Conservation (phyloP, 2,113 vertebrate genomes). For the Lampris incognitus region DNA sequence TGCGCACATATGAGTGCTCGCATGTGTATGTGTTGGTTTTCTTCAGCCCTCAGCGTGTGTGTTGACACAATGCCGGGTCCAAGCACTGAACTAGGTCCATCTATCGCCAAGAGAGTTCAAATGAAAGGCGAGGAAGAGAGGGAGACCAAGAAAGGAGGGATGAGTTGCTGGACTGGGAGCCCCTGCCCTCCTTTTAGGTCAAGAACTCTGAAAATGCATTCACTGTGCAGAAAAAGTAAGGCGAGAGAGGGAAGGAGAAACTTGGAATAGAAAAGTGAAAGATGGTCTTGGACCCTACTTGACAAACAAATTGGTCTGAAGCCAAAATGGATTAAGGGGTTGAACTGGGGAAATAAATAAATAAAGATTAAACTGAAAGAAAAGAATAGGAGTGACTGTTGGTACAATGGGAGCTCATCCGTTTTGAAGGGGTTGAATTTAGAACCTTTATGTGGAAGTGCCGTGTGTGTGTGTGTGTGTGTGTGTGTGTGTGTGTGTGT, state of each 20-base stretch:
- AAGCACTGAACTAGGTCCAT: conserved; percentile 7
- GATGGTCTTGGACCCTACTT: conserved; percentile 71
- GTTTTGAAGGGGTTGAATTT: conserved; percentile 73
- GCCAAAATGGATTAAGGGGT: conserved; percentile 79
- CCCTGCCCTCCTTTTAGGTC: conserved; percentile 67
- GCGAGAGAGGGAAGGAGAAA: conserved; percentile 36
- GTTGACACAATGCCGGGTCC: conserved; percentile 1
- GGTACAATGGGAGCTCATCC: conserved; percentile 72
- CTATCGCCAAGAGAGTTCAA: conserved; percentile 43
- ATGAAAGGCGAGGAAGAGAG: neutral
- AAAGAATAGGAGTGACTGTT: conserved; percentile 55
- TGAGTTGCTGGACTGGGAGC: conserved; percentile 65
- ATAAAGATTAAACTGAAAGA: neutral
- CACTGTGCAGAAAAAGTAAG: conserved; percentile 60
- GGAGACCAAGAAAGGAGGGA: conserved; percentile 19
- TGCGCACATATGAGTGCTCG: neutral
- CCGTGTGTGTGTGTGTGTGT: conserved; percentile 49
- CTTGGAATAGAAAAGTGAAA: conserved; percentile 21
- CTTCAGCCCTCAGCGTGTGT: conserved; percentile 6
- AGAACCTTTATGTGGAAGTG: conserved; percentile 62
- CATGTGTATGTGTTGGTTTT: conserved; percentile 16
- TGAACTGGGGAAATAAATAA: conserved; percentile 60
- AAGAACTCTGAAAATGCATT: conserved; percentile 69
- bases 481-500: conserved; percentile 17
- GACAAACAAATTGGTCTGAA: conserved; percentile 79